These are phyloP conservation scores for Pterocles orientalis DNA, from an alignment of 2,113 vertebrate species.

Conservation along the genomic window DNA sequence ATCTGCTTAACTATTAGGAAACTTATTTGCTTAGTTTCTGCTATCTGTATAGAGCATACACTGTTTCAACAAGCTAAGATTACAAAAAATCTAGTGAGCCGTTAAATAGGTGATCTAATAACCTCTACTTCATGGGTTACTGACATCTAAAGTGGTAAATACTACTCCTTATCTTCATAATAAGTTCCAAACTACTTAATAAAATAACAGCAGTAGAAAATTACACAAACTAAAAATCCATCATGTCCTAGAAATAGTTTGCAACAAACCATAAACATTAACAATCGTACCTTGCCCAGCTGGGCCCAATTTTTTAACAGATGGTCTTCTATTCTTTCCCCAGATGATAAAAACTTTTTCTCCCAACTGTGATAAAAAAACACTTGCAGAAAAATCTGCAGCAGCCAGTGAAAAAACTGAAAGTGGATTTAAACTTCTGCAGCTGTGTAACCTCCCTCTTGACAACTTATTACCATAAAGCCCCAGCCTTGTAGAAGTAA, in stretches of 20 bases:
- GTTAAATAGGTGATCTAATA: neutral
- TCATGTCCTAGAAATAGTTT: neutral
- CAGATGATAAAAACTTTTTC: neutral
- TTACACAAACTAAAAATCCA: neutral
- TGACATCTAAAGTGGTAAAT: neutral
- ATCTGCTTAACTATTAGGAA: neutral
- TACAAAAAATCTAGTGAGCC: neutral
- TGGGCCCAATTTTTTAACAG: neutral
- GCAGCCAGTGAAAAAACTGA: neutral
- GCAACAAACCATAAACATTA: neutral
- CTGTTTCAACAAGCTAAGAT: neutral
- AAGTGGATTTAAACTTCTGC: neutral
- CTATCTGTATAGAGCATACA: neutral
- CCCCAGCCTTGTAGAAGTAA: neutral
- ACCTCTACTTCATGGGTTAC: neutral
- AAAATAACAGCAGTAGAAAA: neutral
- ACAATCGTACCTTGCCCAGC: neutral
- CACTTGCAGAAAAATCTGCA: neutral
- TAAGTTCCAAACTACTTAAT: neutral
- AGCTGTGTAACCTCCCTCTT: neutral
- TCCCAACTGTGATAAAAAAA: neutral
- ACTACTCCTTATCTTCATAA: neutral
- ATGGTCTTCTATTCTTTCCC: neutral
- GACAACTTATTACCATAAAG: neutral
- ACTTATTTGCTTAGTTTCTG: neutral